phyloP scores from a whole-genome alignment of 1,140 invertebrate genomes.

The Anastatus disparis region DNA sequence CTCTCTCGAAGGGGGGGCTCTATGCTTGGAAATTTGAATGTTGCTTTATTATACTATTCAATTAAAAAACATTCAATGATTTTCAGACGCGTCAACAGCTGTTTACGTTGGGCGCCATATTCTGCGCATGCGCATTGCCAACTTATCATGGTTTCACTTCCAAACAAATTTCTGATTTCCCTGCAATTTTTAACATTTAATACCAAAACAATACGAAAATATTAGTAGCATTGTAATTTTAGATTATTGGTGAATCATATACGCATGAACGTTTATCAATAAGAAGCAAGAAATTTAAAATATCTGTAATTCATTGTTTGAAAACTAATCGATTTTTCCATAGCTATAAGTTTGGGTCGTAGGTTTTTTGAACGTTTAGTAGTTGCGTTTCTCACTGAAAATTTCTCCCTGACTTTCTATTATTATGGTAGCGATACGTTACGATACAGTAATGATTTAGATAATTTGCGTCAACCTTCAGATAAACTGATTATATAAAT shows the following conservation, averaged over 20 bases:
- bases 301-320: constrained; percentile 8
- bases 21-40: constrained; percentile 62
- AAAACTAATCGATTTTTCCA: constrained; percentile 32
- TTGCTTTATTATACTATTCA: constrained; percentile 42
- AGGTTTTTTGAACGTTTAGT: constrained; percentile 24
- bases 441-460: no score
- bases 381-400: no score
- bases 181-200: not conserved
- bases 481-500: no score
- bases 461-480: no score
- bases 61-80: constrained; percentile 53
- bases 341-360: not conserved
- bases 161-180: no score
- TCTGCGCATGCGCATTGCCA: constrained; percentile 14
- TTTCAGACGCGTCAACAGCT: constrained; percentile 52
- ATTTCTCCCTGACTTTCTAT: no score
- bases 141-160: not conserved
- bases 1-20: constrained; percentile 32
- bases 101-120: constrained; percentile 42
- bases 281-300: not conserved
- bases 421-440: no score
- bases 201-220: no score
- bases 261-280: not conserved
- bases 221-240: no score
- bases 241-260: no score